phyloP scores from a whole-genome alignment of 2,888 invertebrate genomes.

The Cotesia congregata region DNA sequence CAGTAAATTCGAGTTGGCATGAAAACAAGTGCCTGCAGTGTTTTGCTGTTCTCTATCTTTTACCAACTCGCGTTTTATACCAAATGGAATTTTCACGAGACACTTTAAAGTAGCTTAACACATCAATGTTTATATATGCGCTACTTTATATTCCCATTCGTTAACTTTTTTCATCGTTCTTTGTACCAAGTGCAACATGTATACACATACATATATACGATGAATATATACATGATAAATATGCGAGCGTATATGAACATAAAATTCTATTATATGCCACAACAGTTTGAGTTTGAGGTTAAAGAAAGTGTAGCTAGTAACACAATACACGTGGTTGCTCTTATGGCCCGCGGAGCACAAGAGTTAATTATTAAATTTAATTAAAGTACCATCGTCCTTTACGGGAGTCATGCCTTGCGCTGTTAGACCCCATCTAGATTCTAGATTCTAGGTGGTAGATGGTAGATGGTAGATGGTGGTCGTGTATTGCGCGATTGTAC shows the following conservation, averaged over 20 bases:
- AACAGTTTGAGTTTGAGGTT: neutral
- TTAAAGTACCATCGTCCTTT: slow-evolving; percentile 52
- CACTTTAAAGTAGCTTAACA: slow-evolving; percentile 7
- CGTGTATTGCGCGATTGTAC: slow-evolving; percentile 21
- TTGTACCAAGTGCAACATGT: neutral
- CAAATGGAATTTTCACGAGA: slow-evolving; percentile 28
- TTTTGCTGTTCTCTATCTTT: neutral
- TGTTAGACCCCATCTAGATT: neutral
- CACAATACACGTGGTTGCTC: slow-evolving; percentile 43
- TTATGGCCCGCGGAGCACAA: slow-evolving; percentile 44
- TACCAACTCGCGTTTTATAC: neutral
- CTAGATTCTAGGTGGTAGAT: no score
- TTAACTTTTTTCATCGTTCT: no score
- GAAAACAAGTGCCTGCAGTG: slow-evolving; percentile 19
- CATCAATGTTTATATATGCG: slow-evolving; percentile 18
- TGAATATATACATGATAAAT: no score
- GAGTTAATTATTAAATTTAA: slow-evolving; percentile 62
- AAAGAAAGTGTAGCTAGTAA: slow-evolving; percentile 26
- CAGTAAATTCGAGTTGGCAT: slow-evolving; percentile 26
- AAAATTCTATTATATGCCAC: neutral
- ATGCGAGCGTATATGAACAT: neutral
- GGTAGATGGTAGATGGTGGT: slow-evolving; percentile 11
- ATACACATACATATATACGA: slow-evolving; percentile 3
- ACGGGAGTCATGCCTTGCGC: slow-evolving; percentile 21
- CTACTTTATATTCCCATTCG: neutral